Evolutionary conservation across 2,888 invertebrate species (phyloP), one percentile per base, ranked within the genome.

Genomic region (Drosophila niveifrons): DNA sequence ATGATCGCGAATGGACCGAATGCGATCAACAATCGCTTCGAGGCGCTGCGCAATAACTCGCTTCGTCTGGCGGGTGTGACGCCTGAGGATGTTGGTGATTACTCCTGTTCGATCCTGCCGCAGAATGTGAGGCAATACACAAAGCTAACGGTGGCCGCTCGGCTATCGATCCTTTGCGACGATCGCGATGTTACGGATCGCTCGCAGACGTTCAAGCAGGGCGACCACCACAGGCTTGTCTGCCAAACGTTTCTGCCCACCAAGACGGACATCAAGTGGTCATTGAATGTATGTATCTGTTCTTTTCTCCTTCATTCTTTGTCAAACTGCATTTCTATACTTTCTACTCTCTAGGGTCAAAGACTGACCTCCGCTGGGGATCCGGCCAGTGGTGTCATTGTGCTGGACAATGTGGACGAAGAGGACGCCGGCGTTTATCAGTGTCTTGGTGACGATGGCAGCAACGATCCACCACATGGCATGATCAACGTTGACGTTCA

Each of bases 391-490:
- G 90, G 88, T 6, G 73, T 82, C 11, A 73, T 92, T 1, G 64
- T 77, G 1, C 70, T 92, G 23, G 88, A 90, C 4, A 80, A 82
- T 47, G 77, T 91, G 3, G 91, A 91, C 18, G 88, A 88, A 29
- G 72, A 88, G 57, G 87, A 92, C 31, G 87, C 78, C 7, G 92
- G 92, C 1, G 77, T 82, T 0, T 92, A 92, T 64, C 91, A 92
- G 65, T 92, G 92, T 34, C 66, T 92, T 36, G 92, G 89, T 10
- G 92, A 92, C 58, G 88, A 90, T 69, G 89, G 86, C 44, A 84
- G 88, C 44, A 63, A 58, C 4, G 78, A 85, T 50, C 91, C 91
- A 0, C 80, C 89, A 2, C 90, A 91, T 63, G 92, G 90, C 31
- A 87, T 88, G 72, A 80, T 92, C 13, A 85, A 82, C 28, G 72